These are phyloP conservation scores for Caenorhabditis sulstoni DNA, from an alignment of 2,888 invertebrate species.

Conservation along the genomic window DNA sequence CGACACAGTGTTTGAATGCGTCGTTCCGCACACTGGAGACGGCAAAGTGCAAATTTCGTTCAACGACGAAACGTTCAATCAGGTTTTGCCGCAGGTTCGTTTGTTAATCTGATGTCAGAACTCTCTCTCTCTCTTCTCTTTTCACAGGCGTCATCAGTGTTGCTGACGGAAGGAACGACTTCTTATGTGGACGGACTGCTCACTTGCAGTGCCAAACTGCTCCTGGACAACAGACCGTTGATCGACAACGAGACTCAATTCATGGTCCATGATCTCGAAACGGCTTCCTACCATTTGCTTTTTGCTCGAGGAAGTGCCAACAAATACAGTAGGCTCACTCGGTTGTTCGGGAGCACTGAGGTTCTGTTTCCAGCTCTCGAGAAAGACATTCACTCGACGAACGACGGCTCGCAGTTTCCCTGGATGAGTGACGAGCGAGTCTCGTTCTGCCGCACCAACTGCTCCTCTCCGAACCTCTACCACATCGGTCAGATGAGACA, in stretches of 20 bases:
- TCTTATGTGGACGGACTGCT: conserved; percentile 65
- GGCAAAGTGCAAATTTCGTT: conserved; percentile 69
- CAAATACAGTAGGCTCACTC: conserved; percentile 61
- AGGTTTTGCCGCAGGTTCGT: conserved; percentile 66
- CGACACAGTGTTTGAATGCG: conserved; percentile 72
- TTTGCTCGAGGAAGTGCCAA: conserved; percentile 72
- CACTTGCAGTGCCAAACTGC: conserved; percentile 63
- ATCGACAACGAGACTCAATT: conserved; percentile 61
- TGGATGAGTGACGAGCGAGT: conserved; percentile 70
- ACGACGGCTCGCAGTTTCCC: conserved; percentile 69
- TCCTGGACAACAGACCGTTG: conserved; percentile 59
- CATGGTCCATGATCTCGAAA: conserved; percentile 70
- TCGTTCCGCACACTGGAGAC: conserved; percentile 61
- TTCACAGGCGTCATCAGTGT: conserved; percentile 61
- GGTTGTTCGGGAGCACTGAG: neutral
- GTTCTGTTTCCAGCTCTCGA: conserved; percentile 64
- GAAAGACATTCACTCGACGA: conserved; percentile 72
- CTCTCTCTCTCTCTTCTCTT: neutral
- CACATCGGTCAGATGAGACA: conserved; percentile 64
- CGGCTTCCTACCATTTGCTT: conserved; percentile 63
- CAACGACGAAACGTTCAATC: conserved; percentile 72
- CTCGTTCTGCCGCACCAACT: conserved; percentile 64
- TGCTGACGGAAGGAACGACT: conserved; percentile 57
- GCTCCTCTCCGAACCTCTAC: conserved; percentile 56
- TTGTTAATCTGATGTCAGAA: neutral